Evolutionary conservation across 2,888 invertebrate genomes (phyloP), one percentile per base, ranked within the genome.

Genomic region (Poecilobothrus nobilitatus): DNA sequence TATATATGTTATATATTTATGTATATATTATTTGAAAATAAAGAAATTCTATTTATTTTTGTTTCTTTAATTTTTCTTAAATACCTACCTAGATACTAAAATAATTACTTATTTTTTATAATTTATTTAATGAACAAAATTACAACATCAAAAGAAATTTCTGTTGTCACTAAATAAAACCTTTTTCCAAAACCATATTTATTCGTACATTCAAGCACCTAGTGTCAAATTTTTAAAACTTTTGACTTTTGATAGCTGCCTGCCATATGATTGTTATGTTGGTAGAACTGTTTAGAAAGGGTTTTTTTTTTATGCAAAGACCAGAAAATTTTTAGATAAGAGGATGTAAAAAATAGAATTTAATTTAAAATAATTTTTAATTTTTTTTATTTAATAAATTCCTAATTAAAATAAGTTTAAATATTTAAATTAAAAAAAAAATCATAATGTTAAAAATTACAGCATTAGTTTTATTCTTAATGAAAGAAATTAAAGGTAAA

Each of bases 401-500:
- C 6, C 6, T 53, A 53, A 53, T 53, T 53, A 1, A 53, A 18
- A 53, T 53, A 18, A 53, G 15, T n/a, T 18, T 12, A 53, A 12
- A 53, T 12, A 53, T 53, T 53, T 2, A 12, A 53, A 53, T 53
- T 37, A 53, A 18, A 12, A 6, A 53, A 53, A 27, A 27, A 18
- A 18, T 53, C n/a, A 53, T 12, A 53, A 53, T 53, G 53, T 53
- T 53, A 12, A 53, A 53, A 12, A 53, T 53, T 12, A 18, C 15
- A 53, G 53, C 15, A 53, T 53, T 53, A 53, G 53, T 53, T 53
- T 53, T 53, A 53, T 53, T 53, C 15, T 53, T n/a, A 53, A 53
- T 53, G 53, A 53, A 53, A 53, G 53, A 53, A 53, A 53, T 53
- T 53, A 53, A 53, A 53, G 53, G 53, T 53, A n/a, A 53, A 53